Evolutionary conservation across 1,140 invertebrate species (phyloP).

Genomic region (Drosophila rhopaloa): DNA sequence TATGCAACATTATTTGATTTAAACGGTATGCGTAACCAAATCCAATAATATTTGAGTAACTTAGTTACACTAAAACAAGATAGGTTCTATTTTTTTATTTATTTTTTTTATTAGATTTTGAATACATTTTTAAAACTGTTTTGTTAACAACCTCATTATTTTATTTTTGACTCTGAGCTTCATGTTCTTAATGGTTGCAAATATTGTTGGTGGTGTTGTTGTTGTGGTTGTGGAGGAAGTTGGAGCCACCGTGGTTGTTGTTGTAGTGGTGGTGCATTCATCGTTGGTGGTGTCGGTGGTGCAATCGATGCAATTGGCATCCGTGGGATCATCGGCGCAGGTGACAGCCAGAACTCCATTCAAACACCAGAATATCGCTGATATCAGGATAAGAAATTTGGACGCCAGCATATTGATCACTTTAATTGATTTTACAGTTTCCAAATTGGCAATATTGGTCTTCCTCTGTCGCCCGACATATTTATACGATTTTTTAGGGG

Average conservation of each 20-base stretch:
- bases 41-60: too few relatives aligned
- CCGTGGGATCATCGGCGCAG: slow-evolving; percentile 7
- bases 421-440: not conserved
- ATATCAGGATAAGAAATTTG: slow-evolving; percentile 19
- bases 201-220: not conserved
- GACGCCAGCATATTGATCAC: slow-evolving; percentile 4
- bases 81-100: not conserved
- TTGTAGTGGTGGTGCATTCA: slow-evolving; percentile 28
- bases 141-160: not conserved
- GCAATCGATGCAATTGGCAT: slow-evolving; percentile 8
- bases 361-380: slow-evolving; percentile 12
- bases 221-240: not conserved
- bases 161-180: not conserved
- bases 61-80: not conserved
- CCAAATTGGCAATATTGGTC: too few relatives aligned
- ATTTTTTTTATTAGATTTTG: not conserved
- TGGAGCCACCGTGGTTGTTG: slow-evolving; percentile 14
- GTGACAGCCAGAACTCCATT: slow-evolving; percentile 11
- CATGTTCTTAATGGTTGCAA: slow-evolving; percentile 5
- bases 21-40: too few relatives aligned
- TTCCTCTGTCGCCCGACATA: slow-evolving; percentile 3
- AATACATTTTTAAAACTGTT: not conserved
- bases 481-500: slow-evolving; percentile 19
- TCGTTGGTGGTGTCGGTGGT: not conserved
- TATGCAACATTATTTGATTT: not conserved